Conservation (phyloP, 2,888 invertebrate species). For the Sphaerophoria taeniata region DNA sequence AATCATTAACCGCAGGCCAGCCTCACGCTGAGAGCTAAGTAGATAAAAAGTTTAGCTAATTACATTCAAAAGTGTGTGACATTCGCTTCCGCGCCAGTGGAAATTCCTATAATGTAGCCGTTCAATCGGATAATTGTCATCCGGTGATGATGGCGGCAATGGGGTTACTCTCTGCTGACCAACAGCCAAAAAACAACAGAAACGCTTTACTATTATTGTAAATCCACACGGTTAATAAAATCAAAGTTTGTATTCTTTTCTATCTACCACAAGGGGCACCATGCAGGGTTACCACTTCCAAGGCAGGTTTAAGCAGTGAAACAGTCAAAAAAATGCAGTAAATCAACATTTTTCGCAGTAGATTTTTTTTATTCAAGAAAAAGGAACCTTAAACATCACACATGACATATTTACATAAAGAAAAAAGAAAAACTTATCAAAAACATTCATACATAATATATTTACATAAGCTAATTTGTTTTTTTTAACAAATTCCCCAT, state of each 20-base stretch:
- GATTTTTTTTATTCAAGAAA: too few relatives aligned
- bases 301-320: too few relatives aligned
- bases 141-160: constrained; percentile 41
- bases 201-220: not conserved
- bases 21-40: constrained; percentile 43
- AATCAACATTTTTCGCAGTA: too few relatives aligned
- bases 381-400: too few relatives aligned
- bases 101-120: constrained; percentile 43
- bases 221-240: not conserved
- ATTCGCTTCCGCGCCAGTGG: constrained; percentile 60
- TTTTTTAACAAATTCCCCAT: too few relatives aligned
- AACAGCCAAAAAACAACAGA: not conserved
- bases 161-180: not conserved
- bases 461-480: too few relatives aligned
- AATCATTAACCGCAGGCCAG: constrained; percentile 16
- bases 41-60: constrained; percentile 65
- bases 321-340: too few relatives aligned
- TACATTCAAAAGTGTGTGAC: constrained; percentile 66
- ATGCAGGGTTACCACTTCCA: too few relatives aligned
- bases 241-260: too few relatives aligned
- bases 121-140: constrained; percentile 65
- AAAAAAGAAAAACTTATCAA: too few relatives aligned
- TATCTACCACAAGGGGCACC: constrained; percentile 17
- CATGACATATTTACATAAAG: too few relatives aligned
- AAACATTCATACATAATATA: too few relatives aligned